phyloP scores from a whole-genome alignment of 2,113 vertebrate genomes.

The Haemorhous mexicanus region DNA sequence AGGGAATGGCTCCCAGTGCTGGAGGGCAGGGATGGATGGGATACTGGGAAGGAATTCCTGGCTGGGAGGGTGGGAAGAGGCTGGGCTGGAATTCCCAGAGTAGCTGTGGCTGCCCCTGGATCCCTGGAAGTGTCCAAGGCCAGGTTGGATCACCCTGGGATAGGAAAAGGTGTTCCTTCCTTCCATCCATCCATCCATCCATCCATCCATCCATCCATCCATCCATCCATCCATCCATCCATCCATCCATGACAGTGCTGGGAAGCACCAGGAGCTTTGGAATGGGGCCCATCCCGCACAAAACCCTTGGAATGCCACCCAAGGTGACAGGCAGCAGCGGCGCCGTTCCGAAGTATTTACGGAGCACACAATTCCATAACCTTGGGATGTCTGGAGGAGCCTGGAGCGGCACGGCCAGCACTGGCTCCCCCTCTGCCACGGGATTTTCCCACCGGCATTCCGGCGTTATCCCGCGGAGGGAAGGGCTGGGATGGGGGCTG shows the following conservation, averaged over 20 bases:
- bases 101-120: not conserved
- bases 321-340: not conserved
- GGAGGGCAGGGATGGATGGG: not conserved
- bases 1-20: not conserved
- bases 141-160: not conserved
- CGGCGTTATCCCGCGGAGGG: conserved; percentile 5
- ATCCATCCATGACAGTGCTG: not conserved
- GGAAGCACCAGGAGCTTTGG: not conserved
- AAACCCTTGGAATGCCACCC: not conserved
- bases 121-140: not conserved
- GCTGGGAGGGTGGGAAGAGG: not conserved
- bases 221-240: no score
- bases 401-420: not conserved
- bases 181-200: no score
- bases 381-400: not conserved
- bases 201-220: no score
- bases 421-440: accelerated
- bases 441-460: not conserved
- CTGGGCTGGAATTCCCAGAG: not conserved
- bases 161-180: not conserved
- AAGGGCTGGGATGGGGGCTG: not conserved
- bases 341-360: not conserved
- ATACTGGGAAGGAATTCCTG: not conserved
- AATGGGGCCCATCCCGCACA: not conserved
- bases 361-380: not conserved